Evolutionary conservation across 2,113 vertebrate genomes (phyloP).

Genomic region (Buteo buteo): DNA sequence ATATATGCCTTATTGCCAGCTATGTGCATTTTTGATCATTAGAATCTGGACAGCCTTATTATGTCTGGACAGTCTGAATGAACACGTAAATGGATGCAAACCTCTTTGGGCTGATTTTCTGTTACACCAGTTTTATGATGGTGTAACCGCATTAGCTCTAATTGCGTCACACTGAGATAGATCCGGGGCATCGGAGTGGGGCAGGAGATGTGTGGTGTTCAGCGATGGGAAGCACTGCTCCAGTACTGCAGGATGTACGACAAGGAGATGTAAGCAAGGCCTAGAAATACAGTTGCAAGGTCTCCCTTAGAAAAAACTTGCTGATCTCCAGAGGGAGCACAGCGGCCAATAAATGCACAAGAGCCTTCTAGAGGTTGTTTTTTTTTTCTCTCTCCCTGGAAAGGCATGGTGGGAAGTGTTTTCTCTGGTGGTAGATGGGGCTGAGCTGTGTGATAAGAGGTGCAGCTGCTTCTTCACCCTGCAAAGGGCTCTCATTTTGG

Average conservation of each 20-base stretch:
- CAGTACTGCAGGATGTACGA: fast-evolving
- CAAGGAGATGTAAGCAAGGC: background rate
- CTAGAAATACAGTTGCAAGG: background rate
- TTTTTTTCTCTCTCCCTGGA: background rate
- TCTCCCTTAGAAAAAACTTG: background rate
- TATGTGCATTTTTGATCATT: conserved; percentile 9
- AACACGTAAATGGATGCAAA: background rate
- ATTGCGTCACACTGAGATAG: background rate
- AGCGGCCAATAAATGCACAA: background rate
- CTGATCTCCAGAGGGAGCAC: background rate
- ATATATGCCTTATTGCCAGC: background rate
- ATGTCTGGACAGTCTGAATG: background rate
- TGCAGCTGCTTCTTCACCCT: background rate
- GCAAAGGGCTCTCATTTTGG: background rate
- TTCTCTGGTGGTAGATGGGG: background rate
- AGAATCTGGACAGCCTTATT: background rate
- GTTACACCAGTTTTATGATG: background rate
- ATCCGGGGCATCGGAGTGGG: background rate
- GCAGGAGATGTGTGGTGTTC: background rate
- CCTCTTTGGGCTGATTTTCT: background rate
- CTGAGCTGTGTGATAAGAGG: background rate
- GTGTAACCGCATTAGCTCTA: background rate
- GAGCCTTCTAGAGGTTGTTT: background rate
- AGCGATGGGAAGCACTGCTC: background rate
- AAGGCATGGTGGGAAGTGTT: background rate